Percentiles rank a stretch among this genome's conserved stretches.
Evolutionary conservation across 2,113 vertebrate species (phyloP).

Genomic region (Pogona vitticeps): DNA sequence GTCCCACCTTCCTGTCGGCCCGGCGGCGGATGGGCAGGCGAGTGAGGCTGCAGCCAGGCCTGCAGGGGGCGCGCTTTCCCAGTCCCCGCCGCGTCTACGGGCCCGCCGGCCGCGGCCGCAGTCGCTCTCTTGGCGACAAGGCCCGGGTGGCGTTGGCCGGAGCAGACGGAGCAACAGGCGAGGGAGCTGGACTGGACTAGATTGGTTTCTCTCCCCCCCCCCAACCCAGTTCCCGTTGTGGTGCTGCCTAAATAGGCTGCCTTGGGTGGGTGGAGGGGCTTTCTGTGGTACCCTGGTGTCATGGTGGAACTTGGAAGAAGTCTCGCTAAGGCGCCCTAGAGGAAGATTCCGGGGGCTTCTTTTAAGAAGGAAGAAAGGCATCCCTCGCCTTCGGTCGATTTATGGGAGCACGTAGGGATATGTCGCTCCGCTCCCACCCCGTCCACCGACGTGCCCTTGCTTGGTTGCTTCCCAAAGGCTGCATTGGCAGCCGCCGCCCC

Average conservation of each 20-base stretch:
- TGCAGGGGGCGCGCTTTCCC: neutral
- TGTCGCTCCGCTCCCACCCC: neutral
- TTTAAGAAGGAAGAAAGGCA: too few species aligned
- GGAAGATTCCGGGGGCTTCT: too few species aligned
- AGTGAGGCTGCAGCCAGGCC: neutral
- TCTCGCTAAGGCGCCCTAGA: too few species aligned
- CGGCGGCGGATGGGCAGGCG: neutral
- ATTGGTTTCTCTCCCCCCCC: neutral
- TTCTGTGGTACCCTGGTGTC: too few species aligned
- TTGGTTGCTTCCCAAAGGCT: neutral
- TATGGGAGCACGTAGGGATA: neutral
- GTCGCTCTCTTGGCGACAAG: constrained; percentile 19
- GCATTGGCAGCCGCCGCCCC: neutral
- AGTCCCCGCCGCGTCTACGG: neutral
- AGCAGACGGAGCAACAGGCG: neutral
- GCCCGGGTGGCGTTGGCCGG: neutral
- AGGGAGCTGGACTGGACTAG: neutral
- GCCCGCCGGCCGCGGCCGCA: neutral
- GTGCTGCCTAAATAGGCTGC: neutral
- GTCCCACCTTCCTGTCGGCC: neutral
- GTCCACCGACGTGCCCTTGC: neutral
- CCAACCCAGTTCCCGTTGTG: too few species aligned
- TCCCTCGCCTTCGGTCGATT: neutral
- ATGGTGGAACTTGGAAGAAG: too few species aligned
- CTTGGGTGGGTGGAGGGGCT: neutral